These are phyloP conservation scores for Beris morrisii DNA, from an alignment of 2,888 invertebrate genomes.

Conservation along the genomic window DNA sequence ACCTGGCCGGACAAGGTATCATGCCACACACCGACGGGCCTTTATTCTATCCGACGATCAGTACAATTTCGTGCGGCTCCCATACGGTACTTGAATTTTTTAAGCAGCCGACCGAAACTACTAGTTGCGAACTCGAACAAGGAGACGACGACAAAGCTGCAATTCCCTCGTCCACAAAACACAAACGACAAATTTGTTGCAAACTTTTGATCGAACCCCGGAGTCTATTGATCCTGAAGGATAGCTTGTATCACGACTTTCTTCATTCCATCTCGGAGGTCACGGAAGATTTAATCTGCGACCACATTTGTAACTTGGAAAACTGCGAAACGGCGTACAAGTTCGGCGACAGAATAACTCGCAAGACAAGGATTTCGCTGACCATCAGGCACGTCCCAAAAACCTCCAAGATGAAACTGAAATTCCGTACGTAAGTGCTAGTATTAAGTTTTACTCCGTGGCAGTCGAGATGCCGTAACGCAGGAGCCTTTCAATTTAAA, in stretches of 20 bases:
- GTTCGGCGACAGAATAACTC: constrained; percentile 64
- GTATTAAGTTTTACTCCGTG: too few relatives aligned
- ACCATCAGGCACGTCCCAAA: constrained; percentile 94
- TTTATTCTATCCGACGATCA: constrained; percentile 87
- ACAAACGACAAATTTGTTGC: constrained; percentile 58
- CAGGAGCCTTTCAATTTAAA: too few relatives aligned
- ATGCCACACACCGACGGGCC: constrained; percentile 97
- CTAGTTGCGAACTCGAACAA: neutral
- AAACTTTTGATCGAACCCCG: constrained; percentile 83
- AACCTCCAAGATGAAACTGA: constrained; percentile 73
- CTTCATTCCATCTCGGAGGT: constrained; percentile 85
- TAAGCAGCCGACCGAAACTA: constrained; percentile 57
- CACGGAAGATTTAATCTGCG: constrained; percentile 64
- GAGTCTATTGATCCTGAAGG: constrained; percentile 83
- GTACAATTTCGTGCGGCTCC: constrained; percentile 90
- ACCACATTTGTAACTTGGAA: constrained; percentile 65
- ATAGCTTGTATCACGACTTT: constrained; percentile 78
- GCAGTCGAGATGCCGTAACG: too few relatives aligned
- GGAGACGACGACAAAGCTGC: neutral
- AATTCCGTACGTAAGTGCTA: constrained; percentile 58
- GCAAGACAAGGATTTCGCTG: constrained; percentile 83
- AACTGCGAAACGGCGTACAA: constrained; percentile 62
- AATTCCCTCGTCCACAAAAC: neutral
- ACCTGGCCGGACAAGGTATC: constrained; percentile 90
- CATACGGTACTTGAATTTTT: constrained; percentile 88